Percentiles rank a stretch among this genome's conserved stretches.
These are phyloP conservation scores for Odontophorus gujanensis DNA, from an alignment of 2,113 vertebrate species.

Conservation along the genomic window DNA sequence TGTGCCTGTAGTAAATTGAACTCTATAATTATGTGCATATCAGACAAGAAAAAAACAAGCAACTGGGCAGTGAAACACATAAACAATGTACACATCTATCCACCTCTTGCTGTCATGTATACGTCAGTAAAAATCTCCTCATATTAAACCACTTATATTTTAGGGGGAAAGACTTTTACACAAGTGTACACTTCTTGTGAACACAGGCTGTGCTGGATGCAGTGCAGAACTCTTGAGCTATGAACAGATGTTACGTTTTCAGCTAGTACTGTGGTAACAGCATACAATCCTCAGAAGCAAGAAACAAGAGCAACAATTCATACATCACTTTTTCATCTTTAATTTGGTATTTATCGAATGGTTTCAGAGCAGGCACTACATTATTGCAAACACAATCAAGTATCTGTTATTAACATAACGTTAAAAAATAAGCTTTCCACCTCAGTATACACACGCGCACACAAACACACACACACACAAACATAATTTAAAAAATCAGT, in stretches of 20 bases:
- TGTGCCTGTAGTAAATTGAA: neutral
- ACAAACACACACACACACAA: neutral
- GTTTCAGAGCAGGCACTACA: conserved; percentile 67
- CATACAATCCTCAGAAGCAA: conserved; percentile 47
- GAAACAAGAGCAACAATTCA: conserved; percentile 66
- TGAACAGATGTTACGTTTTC: neutral
- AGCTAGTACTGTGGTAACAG: conserved; percentile 1
- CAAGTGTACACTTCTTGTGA: neutral
- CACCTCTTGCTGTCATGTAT: neutral
- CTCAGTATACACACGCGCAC: neutral
- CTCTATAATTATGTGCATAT: neutral
- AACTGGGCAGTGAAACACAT: neutral
- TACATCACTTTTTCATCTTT: conserved; percentile 65
- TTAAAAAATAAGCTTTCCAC: conserved; percentile 61
- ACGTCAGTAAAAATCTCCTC: neutral
- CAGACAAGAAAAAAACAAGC: neutral
- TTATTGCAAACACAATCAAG: conserved; percentile 68
- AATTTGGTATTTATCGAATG: conserved; percentile 57
- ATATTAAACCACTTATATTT: neutral
- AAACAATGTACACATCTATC: neutral
- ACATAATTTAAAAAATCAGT: conserved; percentile 69
- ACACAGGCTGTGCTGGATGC: neutral
- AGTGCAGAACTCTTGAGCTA: neutral
- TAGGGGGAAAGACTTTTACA: neutral
- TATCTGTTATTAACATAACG: conserved; percentile 59